phyloP scores from a whole-genome alignment of 2,797 vertebrate species.

The Enteromius radiatus region DNA sequence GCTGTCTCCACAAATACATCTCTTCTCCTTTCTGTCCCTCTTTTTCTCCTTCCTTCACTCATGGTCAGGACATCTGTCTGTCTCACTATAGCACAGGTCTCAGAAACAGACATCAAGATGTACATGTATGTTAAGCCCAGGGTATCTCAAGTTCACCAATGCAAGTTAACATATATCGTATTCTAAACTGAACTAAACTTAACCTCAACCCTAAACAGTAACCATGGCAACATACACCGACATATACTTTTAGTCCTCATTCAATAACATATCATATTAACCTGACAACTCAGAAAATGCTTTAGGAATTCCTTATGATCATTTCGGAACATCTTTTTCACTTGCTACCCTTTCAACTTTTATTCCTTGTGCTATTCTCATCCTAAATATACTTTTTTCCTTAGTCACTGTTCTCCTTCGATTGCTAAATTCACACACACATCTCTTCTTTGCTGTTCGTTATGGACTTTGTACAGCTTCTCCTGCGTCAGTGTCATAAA shows the following conservation, averaged over 20 bases:
- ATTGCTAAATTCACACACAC: conserved; percentile 17
- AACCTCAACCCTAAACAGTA: neutral
- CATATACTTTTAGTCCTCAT: neutral
- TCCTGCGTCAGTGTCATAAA: conserved; percentile 56
- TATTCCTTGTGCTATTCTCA: neutral
- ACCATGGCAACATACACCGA: neutral
- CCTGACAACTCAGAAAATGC: conserved; percentile 2
- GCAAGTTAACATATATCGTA: conserved; percentile 5
- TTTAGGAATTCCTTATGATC: neutral
- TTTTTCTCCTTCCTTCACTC: conserved; percentile 35
- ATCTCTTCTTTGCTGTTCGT: conserved; percentile 45
- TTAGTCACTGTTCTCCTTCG: neutral
- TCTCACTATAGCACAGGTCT: conserved; percentile 18
- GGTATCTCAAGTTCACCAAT: conserved; percentile 16
- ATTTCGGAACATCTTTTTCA: neutral
- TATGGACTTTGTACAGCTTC: neutral
- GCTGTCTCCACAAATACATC: conserved; percentile 49
- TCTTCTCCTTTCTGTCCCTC: conserved; percentile 28
- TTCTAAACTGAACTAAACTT: neutral
- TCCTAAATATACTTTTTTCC: neutral
- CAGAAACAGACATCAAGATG: neutral
- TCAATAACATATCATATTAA: neutral
- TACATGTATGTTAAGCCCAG: conserved; percentile 7
- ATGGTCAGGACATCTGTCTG: conserved; percentile 46
- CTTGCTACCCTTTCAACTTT: neutral